phyloP scores from a whole-genome alignment of 2,888 invertebrate species.

The Trachelus tabidus region DNA sequence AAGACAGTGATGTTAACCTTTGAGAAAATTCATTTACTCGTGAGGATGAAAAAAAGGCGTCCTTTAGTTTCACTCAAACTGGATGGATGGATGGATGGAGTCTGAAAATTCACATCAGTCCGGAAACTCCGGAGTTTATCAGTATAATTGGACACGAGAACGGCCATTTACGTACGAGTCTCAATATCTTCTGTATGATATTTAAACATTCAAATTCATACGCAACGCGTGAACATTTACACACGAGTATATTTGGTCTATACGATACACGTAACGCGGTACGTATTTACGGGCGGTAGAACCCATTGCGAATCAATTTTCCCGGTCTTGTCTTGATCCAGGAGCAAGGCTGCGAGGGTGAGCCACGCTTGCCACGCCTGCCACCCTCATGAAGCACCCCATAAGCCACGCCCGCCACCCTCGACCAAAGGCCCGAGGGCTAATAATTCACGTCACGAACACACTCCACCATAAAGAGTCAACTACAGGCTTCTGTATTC shows the following conservation, averaged over 20 bases:
- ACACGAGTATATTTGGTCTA: neutral
- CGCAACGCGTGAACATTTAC: neutral
- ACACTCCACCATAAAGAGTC: conserved; percentile 63
- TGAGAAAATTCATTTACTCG: neutral
- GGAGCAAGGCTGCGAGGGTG: conserved; percentile 10
- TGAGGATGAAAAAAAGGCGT: neutral
- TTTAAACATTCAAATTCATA: neutral
- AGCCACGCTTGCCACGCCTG: conserved; percentile 60
- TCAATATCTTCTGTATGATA: neutral
- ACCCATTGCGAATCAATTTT: conserved; percentile 21
- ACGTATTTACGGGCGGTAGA: neutral
- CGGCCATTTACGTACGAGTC: neutral
- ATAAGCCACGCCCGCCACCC: conserved; percentile 55
- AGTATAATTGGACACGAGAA: neutral
- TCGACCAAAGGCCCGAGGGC: conserved; percentile 37
- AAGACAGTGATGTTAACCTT: neutral
- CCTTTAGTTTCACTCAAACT: neutral
- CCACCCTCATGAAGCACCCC: conserved; percentile 35
- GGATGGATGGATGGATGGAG: neutral
- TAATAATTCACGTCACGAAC: conserved; percentile 65
- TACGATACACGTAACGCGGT: neutral
- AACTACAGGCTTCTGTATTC: conserved; percentile 47
- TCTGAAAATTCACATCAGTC: neutral
- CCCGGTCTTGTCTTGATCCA: conserved; percentile 12
- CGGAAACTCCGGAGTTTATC: too few relatives aligned